These are phyloP conservation scores for Rhaphigaster nebulosa DNA, from an alignment of 2,888 invertebrate species.

Conservation along the genomic window DNA sequence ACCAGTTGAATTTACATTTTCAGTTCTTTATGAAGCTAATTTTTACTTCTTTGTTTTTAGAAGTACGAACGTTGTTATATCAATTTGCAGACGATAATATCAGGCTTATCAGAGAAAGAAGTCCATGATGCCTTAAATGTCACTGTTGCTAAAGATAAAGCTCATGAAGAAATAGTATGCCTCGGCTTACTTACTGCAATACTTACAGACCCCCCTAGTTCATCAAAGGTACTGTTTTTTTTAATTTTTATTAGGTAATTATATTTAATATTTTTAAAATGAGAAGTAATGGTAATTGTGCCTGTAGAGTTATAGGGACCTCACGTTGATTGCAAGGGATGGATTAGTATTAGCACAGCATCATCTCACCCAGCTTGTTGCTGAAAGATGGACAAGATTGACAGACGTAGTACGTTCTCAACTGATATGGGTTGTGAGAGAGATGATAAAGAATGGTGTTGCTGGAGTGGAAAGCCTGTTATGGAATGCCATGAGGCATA, in stretches of 20 bases:
- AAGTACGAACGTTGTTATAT: conserved; percentile 89
- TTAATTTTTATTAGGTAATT: neutral
- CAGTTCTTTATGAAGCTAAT: neutral
- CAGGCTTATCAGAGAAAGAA: conserved; percentile 92
- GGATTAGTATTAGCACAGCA: conserved; percentile 86
- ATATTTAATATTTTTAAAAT: neutral
- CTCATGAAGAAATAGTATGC: conserved; percentile 91
- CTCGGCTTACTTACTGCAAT: conserved; percentile 91
- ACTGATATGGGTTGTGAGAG: conserved; percentile 90
- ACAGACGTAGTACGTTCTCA: conserved; percentile 86
- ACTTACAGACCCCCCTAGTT: conserved; percentile 86
- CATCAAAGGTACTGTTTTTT: conserved; percentile 73
- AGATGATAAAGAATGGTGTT: conserved; percentile 92
- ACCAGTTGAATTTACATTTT: conserved; percentile 25
- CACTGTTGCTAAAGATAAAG: conserved; percentile 87
- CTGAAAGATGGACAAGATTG: conserved; percentile 90
- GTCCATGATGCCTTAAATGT: conserved; percentile 92
- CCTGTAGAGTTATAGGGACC: conserved; percentile 86
- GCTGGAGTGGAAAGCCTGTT: conserved; percentile 89
- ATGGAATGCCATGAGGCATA: conserved; percentile 92
- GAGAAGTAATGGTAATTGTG: neutral
- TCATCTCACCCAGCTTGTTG: conserved; percentile 85
- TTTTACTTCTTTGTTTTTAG: conserved; percentile 73
- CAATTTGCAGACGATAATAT: conserved; percentile 82
- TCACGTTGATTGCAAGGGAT: conserved; percentile 90